Conservation (phyloP, 1,140 invertebrate species). For the Bombus ignitus region DNA sequence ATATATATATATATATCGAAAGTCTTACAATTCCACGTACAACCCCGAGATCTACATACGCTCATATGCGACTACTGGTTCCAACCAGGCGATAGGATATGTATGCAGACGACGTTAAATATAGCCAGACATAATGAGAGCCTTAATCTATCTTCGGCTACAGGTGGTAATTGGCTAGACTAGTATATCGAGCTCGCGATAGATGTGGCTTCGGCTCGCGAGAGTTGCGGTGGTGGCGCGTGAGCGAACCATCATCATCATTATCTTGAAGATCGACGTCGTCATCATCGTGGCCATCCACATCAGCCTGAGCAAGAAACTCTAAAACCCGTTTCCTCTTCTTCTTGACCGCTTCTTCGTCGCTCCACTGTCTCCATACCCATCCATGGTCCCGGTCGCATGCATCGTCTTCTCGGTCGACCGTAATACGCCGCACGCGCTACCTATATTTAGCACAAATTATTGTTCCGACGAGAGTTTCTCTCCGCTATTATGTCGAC, state of each 20-base stretch:
- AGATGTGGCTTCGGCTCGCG: neutral
- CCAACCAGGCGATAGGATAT: slow-evolving; percentile 9
- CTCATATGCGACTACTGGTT: neutral
- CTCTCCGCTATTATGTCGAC: slow-evolving; percentile 64
- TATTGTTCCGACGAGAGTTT: slow-evolving; percentile 66
- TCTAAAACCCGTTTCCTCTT: slow-evolving; percentile 57
- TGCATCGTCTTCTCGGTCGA: slow-evolving; percentile 30
- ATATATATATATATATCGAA: neutral
- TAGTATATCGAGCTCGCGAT: slow-evolving; percentile 49
- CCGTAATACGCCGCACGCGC: slow-evolving; percentile 64
- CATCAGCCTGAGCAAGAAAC: slow-evolving; percentile 55
- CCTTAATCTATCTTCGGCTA: slow-evolving; percentile 56
- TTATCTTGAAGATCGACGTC: slow-evolving; percentile 40
- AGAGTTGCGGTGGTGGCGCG: slow-evolving; percentile 4
- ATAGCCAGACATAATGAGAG: slow-evolving; percentile 57
- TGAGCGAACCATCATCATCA: slow-evolving; percentile 35
- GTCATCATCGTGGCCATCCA: slow-evolving; percentile 37
- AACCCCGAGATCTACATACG: slow-evolving; percentile 5
- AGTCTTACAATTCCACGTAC: neutral
- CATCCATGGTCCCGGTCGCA: neutral
- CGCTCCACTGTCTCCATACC: neutral
- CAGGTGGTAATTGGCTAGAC: slow-evolving; percentile 56
- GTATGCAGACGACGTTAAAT: slow-evolving; percentile 53
- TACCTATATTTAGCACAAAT: slow-evolving; percentile 73
- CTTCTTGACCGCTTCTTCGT: slow-evolving; percentile 35